A percentile compares a stretch with the other conserved stretches of the same genome.
phyloP scores from a whole-genome alignment of 2,797 vertebrate species.

The Pangasius mekongensis region DNA sequence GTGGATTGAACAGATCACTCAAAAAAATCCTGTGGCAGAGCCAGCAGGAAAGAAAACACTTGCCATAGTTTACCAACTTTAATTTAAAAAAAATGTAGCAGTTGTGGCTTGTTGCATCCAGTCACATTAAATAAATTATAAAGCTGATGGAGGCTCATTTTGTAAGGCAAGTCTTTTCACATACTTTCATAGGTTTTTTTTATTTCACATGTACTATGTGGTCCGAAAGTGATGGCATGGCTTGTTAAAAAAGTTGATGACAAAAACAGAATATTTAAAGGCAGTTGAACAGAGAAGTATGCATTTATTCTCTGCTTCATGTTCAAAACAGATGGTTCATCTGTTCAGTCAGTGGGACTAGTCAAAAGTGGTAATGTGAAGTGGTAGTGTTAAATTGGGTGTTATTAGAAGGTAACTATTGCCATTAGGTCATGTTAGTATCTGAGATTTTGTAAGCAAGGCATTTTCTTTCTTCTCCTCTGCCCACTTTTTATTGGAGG shows the following conservation, averaged over 20 bases:
- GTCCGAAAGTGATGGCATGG: background rate
- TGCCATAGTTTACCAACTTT: too few relatives aligned
- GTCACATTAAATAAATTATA: too few relatives aligned
- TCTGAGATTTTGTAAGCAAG: background rate
- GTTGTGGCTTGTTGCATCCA: too few relatives aligned
- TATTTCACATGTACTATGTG: too few relatives aligned
- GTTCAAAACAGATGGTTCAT: background rate
- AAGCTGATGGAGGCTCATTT: background rate
- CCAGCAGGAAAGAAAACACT: too few relatives aligned
- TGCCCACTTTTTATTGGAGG: background rate
- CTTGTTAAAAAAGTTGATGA: background rate
- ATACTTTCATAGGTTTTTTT: background rate
- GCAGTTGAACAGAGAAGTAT: background rate
- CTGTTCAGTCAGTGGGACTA: background rate
- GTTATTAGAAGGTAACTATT: background rate
- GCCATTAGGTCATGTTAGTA: background rate
- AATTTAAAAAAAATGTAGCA: too few relatives aligned
- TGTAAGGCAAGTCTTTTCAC: background rate
- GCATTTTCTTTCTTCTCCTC: background rate
- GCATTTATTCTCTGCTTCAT: background rate
- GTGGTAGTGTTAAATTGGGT: background rate
- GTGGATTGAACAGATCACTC: too few relatives aligned
- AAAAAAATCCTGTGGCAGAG: too few relatives aligned
- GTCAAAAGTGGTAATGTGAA: background rate
- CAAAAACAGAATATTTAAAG: constrained; percentile 5